A percentile compares a stretch with the other conserved stretches of the same genome.
These are phyloP conservation scores for Agelaius phoeniceus DNA, from an alignment of 2,113 vertebrate genomes.

Conservation along the genomic window DNA sequence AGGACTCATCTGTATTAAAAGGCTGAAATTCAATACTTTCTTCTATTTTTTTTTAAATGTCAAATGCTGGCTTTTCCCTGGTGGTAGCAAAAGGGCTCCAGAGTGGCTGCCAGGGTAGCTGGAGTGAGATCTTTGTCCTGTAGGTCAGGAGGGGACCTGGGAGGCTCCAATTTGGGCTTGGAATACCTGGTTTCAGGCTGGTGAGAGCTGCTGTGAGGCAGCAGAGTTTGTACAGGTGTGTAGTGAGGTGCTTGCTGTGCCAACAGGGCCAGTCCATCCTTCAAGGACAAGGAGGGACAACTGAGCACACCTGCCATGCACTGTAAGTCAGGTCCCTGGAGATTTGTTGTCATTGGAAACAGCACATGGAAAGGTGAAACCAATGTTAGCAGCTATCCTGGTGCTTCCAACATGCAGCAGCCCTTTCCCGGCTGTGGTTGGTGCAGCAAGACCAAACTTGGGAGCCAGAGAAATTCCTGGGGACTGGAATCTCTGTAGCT, in stretches of 20 bases:
- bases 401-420: not conserved
- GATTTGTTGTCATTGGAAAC: accelerated
- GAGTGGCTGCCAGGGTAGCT: not conserved
- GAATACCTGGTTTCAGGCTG: not conserved
- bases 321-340: not conserved
- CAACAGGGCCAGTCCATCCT: not conserved
- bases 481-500: not conserved
- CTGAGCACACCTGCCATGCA: not conserved
- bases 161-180: not conserved
- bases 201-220: not conserved
- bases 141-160: not conserved
- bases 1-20: not conserved
- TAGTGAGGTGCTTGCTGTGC: not conserved
- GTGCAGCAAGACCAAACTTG: accelerated
- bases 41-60: not conserved
- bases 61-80: not conserved
- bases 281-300: not conserved
- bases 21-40: not conserved
- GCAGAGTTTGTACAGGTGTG: accelerated
- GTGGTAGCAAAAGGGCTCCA: not conserved
- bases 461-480: not conserved
- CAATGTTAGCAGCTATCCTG: not conserved
- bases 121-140: not conserved
- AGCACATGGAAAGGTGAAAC: not conserved
- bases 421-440: not conserved